A percentile compares a stretch with the other conserved stretches of the same genome.
Evolutionary conservation across 2,888 invertebrate genomes (phyloP).

Genomic region (Acrobeloides nanus): DNA sequence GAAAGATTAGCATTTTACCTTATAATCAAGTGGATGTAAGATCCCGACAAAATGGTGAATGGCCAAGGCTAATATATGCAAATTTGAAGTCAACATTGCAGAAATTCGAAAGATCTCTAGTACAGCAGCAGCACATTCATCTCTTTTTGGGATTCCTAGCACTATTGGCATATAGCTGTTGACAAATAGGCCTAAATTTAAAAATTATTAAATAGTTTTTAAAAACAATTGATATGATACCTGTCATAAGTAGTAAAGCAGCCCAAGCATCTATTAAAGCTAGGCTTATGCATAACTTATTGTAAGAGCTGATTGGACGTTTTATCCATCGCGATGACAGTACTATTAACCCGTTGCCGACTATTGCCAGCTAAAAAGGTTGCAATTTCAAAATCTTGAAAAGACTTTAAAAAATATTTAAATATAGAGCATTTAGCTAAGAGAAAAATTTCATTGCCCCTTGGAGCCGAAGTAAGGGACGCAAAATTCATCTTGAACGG

Average conservation of each 20-base stretch:
- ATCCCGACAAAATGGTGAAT: constrained; percentile 49
- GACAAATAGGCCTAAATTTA: constrained; percentile 40
- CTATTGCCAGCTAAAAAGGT: constrained; percentile 45
- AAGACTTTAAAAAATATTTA: too few relatives aligned
- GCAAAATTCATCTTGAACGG: too few relatives aligned
- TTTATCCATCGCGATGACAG: constrained; percentile 38
- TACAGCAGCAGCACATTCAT: constrained; percentile 25
- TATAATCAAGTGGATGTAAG: constrained; percentile 45
- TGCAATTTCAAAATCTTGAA: too few relatives aligned
- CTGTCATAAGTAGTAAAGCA: constrained; percentile 35
- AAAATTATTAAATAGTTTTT: too few relatives aligned
- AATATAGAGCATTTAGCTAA: too few relatives aligned
- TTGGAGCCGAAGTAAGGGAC: too few relatives aligned
- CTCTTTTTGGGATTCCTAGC: constrained; percentile 24
- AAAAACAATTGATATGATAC: constrained; percentile 22
- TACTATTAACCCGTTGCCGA: constrained; percentile 45
- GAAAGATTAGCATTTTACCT: constrained; percentile 32
- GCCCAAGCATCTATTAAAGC: constrained; percentile 49
- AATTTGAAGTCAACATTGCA: constrained; percentile 49
- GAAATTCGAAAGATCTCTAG: constrained; percentile 41
- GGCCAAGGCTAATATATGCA: constrained; percentile 47
- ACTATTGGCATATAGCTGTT: constrained; percentile 49
- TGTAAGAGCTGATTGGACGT: constrained; percentile 42
- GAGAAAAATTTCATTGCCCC: background rate
- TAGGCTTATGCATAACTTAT: constrained; percentile 43